phyloP scores from a whole-genome alignment of 2,888 invertebrate species.

The Choristoneura rosaceana region DNA sequence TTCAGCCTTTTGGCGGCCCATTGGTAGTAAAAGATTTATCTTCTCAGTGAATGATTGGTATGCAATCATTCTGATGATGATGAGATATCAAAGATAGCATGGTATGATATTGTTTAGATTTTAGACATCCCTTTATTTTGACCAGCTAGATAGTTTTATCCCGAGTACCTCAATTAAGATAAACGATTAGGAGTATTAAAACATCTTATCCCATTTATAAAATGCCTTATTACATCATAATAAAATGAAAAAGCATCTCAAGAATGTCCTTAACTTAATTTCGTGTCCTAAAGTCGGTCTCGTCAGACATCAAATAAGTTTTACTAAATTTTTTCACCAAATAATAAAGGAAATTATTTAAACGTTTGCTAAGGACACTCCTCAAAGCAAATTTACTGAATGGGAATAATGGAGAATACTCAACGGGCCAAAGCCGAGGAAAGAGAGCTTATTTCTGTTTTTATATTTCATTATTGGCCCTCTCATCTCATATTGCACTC shows the following conservation, averaged over 20 bases:
- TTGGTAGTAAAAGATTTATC: conserved; percentile 69
- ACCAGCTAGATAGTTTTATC: conserved; percentile 1
- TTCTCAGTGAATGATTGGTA: conserved; percentile 65
- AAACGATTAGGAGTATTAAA: background rate
- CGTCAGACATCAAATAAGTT: conserved; percentile 48
- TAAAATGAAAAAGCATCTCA: background rate
- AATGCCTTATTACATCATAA: conserved; percentile 17
- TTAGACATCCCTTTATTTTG: conserved; percentile 18
- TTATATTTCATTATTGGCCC: conserved; percentile 85
- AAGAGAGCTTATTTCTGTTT: conserved; percentile 82
- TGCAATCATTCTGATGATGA: conserved; percentile 59
- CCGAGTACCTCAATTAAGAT: background rate
- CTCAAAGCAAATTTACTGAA: conserved; percentile 76
- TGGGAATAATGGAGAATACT: conserved; percentile 80
- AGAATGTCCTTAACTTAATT: conserved; percentile 41
- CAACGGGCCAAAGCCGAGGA: conserved; percentile 69
- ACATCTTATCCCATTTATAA: conserved; percentile 42
- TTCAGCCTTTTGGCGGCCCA: conserved; percentile 66
- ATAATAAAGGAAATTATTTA: conserved; percentile 66
- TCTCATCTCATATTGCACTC: conserved; percentile 83
- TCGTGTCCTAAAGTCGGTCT: conserved; percentile 46
- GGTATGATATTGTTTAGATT: conserved; percentile 38
- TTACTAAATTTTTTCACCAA: conserved; percentile 41
- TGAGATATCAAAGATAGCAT: conserved; percentile 50
- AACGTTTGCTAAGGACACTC: conserved; percentile 75